Conservation (phyloP, 2,113 vertebrate genomes). For the Cacatua alba region DNA sequence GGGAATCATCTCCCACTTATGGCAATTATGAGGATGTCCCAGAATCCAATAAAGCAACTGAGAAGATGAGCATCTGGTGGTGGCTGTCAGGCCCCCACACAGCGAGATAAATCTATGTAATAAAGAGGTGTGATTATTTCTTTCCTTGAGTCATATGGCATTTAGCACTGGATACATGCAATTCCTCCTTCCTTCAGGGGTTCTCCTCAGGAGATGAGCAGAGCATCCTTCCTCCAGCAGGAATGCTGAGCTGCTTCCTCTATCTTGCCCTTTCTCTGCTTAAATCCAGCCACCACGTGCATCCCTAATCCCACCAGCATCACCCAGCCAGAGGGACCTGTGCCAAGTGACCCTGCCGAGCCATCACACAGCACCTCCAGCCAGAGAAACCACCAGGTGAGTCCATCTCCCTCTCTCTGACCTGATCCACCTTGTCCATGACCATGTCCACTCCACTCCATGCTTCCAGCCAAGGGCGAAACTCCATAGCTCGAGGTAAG, state of each 20-base stretch:
- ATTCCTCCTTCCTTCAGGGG: not conserved
- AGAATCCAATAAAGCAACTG: constrained; percentile 8
- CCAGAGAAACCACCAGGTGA: not conserved
- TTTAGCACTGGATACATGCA: not conserved
- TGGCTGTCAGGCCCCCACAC: not conserved
- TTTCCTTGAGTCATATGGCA: not conserved
- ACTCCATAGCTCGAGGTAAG: not conserved
- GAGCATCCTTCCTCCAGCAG: not conserved
- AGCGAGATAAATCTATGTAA: not conserved
- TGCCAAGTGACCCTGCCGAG: not conserved
- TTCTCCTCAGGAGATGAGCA: not conserved
- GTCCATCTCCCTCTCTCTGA: not conserved
- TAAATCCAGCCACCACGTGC: not conserved
- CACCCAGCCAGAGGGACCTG: not conserved
- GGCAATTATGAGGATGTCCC: constrained; percentile 34
- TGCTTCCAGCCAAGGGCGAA: not conserved
- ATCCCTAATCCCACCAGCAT: not conserved
- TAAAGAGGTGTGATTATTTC: not conserved
- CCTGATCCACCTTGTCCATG: not conserved
- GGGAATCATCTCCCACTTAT: constrained; percentile 20
- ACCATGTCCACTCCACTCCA: not conserved
- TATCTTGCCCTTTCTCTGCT: not conserved
- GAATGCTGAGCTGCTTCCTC: not conserved
- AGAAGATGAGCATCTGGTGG: not conserved
- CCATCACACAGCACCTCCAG: not conserved